A percentile compares a stretch with the other conserved stretches of the same genome.
phyloP scores from a whole-genome alignment of 2,113 vertebrate species.

The Pyxicephalus adspersus region DNA sequence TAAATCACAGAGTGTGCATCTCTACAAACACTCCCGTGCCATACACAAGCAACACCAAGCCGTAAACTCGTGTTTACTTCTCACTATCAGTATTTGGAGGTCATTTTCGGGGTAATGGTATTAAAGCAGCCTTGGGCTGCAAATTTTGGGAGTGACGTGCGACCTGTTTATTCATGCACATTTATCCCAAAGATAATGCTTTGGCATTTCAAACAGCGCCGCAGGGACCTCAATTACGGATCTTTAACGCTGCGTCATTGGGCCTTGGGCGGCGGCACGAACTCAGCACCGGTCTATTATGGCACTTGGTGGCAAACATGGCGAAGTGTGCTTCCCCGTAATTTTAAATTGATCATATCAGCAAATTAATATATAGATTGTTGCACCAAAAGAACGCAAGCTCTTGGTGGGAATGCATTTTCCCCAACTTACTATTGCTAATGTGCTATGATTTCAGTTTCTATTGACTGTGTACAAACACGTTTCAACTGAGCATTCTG shows the following conservation, averaged over 20 bases:
- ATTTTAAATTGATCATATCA: neutral
- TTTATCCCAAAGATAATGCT: neutral
- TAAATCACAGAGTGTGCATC: no score
- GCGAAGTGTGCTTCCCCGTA: neutral
- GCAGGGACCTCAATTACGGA: no score
- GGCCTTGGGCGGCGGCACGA: neutral
- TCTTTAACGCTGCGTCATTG: neutral
- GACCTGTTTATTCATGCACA: neutral
- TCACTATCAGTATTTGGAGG: no score
- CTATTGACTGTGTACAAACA: neutral
- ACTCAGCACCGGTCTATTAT: no score
- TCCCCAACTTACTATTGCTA: neutral
- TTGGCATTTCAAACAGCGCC: no score
- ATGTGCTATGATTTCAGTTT: neutral
- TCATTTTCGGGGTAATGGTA: no score
- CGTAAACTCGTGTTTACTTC: no score
- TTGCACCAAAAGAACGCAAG: neutral
- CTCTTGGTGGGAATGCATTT: neutral
- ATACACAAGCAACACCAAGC: no score
- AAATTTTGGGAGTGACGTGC: neutral
- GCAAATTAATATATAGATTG: neutral
- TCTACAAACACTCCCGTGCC: no score
- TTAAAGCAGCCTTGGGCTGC: neutral
- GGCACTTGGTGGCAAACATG: neutral
- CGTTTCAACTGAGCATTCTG: constrained; percentile 5